Conservation (phyloP, 1,140 invertebrate species). For the Cydia amplana region DNA sequence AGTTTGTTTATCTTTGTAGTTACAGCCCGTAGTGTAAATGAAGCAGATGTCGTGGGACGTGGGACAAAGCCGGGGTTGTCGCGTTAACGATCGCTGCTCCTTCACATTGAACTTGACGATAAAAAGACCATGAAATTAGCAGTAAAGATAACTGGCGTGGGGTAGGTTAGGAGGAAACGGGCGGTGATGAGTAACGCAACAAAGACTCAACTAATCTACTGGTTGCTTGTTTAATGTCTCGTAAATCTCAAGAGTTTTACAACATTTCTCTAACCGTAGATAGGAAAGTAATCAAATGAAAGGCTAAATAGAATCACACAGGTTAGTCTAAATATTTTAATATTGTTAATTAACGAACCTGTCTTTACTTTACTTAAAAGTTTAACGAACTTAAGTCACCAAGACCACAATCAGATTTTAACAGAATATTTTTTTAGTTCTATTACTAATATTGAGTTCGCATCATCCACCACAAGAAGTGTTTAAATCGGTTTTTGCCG, state of each 20-base stretch:
- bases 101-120: constrained; percentile 75
- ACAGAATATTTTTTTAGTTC: not conserved
- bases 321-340: constrained; percentile 3
- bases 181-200: constrained; percentile 35
- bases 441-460: not conserved
- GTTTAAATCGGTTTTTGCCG: constrained; percentile 21
- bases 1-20: constrained; percentile 59
- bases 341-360: constrained; percentile 13
- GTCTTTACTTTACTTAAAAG: constrained; percentile 9
- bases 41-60: constrained; percentile 57
- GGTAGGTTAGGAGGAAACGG: constrained; percentile 55
- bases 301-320: not conserved
- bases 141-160: constrained; percentile 68
- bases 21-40: constrained; percentile 44
- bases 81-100: constrained; percentile 50
- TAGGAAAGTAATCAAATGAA: constrained; percentile 17
- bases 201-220: constrained; percentile 41
- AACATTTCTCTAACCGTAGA: constrained; percentile 2
- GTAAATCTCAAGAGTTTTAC: constrained; percentile 14
- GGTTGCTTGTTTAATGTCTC: constrained; percentile 27
- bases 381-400: constrained; percentile 15
- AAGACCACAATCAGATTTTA: constrained; percentile 13
- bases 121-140: constrained; percentile 72
- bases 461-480: not conserved
- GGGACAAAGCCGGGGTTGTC: constrained; percentile 58